Conservation (phyloP, 1,140 invertebrate genomes). For the Dreissena polymorpha region DNA sequence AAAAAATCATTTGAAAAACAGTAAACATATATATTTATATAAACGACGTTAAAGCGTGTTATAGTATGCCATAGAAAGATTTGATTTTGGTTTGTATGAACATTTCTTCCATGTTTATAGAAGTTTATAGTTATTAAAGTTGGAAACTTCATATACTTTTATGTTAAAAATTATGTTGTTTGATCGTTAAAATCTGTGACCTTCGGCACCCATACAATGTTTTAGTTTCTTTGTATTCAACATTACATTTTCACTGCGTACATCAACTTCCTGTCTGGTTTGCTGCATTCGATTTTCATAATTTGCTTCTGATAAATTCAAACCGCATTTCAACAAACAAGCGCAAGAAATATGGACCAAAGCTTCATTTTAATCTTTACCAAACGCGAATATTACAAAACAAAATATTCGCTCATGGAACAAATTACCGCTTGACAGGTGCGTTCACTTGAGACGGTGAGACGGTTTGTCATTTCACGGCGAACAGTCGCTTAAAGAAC, state of each 20-base stretch:
- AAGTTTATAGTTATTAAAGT: neutral
- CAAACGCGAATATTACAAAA: conserved; percentile 17
- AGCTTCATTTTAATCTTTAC: conserved; percentile 16
- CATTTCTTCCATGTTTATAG: too few relatives aligned
- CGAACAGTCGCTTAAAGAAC: neutral
- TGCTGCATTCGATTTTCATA: neutral
- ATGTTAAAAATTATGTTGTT: neutral
- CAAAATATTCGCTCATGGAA: conserved; percentile 29
- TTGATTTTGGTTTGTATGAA: too few relatives aligned
- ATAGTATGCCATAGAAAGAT: too few relatives aligned
- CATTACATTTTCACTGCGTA: neutral
- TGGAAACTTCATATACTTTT: neutral
- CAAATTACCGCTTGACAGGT: conserved; percentile 47
- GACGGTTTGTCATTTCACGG: conserved; percentile 50
- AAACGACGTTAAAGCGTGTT: too few relatives aligned
- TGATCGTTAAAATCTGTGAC: neutral
- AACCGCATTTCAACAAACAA: neutral
- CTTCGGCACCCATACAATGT: neutral
- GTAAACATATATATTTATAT: too few relatives aligned
- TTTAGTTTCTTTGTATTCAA: neutral
- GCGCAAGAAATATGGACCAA: conserved; percentile 5
- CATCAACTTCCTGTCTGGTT: neutral
- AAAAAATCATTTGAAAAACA: too few relatives aligned
- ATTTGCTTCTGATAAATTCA: too few relatives aligned
- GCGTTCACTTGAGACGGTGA: conserved; percentile 15